Evolutionary conservation across 2,113 vertebrate genomes (phyloP), one percentile per base, ranked within the genome.

Genomic region (Choloepus hoffmanni): DNA sequence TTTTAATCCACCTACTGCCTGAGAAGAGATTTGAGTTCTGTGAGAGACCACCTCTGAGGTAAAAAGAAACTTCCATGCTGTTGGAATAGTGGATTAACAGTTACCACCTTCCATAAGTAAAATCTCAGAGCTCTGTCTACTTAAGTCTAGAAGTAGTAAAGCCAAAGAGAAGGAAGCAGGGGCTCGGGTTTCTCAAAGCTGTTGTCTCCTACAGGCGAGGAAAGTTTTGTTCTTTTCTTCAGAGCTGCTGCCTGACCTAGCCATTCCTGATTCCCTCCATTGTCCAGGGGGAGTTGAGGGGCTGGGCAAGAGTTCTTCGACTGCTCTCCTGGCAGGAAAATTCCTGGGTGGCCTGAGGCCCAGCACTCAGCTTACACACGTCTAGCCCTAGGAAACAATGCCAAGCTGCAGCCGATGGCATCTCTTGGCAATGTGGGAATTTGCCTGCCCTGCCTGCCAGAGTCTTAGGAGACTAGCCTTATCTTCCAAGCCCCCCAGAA

Each of bases 341-440:
- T 73, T 87, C 45, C 90, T n/a, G 11, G 18, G 12, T 73, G 82
- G 72, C 40, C 70, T 62, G 63, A 84, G 76, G 73, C 45, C 33
- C 68, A 83, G 8, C 26, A 45, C 62, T 76, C 16, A 11, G 45
- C 36, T 26, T 90, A 67, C 43, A 88, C 12, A 30, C 45, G 28
- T 74, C 55, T 90, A 82, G 40, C 28, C 10, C 4, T 23, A 92
- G 58, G 45, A 40, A 13, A 8, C 28, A 85, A 70, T 83, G 45
- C 33, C 33, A 76, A 87, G 23, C 7, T 63, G 45, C 58, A 72
- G 28, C 45, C 0, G 7, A 18, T 85, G 85, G 67, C 68, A 92
- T 53, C 78, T 67, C 63, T 77, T 77, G 85, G 70, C n/a, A 67
- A 74, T n/a, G 90, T 95, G 55, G 67, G 87, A 95, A 90, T 96